Conservation (phyloP, 2,113 vertebrate species). For the Illadopsis cleaveri region DNA sequence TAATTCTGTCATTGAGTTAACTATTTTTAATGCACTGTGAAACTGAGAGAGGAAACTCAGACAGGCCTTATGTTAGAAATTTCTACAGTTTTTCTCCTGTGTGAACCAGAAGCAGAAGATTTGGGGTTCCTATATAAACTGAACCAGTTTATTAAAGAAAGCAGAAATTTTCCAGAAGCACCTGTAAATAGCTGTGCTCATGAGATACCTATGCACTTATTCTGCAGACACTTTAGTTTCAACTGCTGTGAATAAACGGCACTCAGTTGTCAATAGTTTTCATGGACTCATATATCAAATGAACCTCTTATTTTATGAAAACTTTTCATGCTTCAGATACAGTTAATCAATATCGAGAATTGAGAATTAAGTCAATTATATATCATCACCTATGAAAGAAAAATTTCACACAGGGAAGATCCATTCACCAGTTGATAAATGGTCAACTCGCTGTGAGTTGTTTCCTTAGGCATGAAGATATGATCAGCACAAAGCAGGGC, state of each 20-base stretch:
- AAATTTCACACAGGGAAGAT: neutral
- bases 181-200: neutral
- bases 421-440: neutral
- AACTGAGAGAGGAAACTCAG: neutral
- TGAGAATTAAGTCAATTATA: neutral
- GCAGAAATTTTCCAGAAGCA: neutral
- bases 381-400: neutral
- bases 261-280: neutral
- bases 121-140: neutral
- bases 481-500: neutral
- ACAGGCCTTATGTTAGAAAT: neutral
- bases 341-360: neutral
- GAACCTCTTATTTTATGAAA: neutral
- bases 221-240: neutral
- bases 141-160: neutral
- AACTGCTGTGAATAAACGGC: neutral
- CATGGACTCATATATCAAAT: neutral
- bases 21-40: neutral
- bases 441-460: neutral
- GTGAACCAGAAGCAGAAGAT: neutral
- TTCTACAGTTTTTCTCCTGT: neutral
- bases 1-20: neutral
- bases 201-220: neutral
- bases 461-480: neutral
- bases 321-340: neutral